Evolutionary conservation across 1,140 invertebrate species (phyloP).

Genomic region (Zaprionus kolodkinae): DNA sequence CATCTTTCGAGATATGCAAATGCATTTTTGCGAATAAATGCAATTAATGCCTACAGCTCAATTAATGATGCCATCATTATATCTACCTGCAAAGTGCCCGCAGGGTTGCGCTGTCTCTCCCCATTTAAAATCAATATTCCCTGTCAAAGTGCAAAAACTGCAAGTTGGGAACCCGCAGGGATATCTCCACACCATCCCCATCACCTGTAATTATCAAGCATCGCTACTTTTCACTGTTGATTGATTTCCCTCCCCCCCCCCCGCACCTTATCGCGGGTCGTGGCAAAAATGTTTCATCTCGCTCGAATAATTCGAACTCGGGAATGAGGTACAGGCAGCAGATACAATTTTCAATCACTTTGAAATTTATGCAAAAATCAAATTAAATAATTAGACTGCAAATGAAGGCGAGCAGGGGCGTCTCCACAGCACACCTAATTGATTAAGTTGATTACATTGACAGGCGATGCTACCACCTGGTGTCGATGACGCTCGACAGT

Average conservation of each 20-base stretch:
- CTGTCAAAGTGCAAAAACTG: slow-evolving; percentile 64
- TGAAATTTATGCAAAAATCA: slow-evolving; percentile 67
- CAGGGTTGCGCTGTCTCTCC: slow-evolving; percentile 4
- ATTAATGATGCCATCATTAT: slow-evolving; percentile 61
- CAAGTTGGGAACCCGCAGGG: slow-evolving; percentile 48
- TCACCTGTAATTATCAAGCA: slow-evolving; percentile 68
- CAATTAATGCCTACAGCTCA: slow-evolving; percentile 52
- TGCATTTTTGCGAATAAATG: slow-evolving; percentile 24
- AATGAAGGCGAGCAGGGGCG: slow-evolving; percentile 28
- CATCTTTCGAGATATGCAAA: slow-evolving; percentile 43
- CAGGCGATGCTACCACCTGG: slow-evolving; percentile 28
- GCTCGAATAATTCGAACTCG: not conserved
- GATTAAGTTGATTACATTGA: slow-evolving; percentile 71
- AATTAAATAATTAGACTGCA: slow-evolving; percentile 69
- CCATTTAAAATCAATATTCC: slow-evolving; percentile 70
- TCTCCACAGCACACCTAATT: slow-evolving; percentile 56
- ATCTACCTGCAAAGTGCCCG: slow-evolving; percentile 12
- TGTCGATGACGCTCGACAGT: slow-evolving; percentile 20
- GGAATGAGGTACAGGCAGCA: no score
- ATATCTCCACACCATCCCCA: not conserved
- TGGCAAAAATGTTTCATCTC: slow-evolving; percentile 37
- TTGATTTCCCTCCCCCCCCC: slow-evolving; percentile 49
- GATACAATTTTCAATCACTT: slow-evolving; percentile 29
- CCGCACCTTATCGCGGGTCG: no score
- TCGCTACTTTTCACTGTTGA: slow-evolving; percentile 51